Percentiles rank a stretch among this genome's conserved stretches.
Conservation (phyloP, 2,888 invertebrate genomes). For the Chrysodeixis includens region DNA sequence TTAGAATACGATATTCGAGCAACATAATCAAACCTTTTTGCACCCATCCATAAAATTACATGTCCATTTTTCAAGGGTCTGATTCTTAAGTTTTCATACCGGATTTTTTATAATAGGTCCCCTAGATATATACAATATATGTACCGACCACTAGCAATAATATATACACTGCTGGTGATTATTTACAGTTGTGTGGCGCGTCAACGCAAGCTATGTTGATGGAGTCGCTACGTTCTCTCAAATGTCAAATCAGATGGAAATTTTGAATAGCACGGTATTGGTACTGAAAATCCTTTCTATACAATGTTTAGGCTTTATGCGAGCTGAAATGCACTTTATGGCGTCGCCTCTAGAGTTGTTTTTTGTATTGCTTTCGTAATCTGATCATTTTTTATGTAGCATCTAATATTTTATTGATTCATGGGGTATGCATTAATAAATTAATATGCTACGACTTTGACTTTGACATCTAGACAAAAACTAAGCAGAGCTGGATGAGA, state of each 20-base stretch:
- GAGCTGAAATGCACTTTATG: too few species aligned
- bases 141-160: conserved; percentile 10
- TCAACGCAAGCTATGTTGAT: conserved; percentile 52
- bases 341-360: too few species aligned
- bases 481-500: too few species aligned
- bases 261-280: neutral
- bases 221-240: conserved; percentile 69
- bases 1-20: conserved; percentile 18
- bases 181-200: conserved; percentile 65
- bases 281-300: neutral
- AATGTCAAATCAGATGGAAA: neutral
- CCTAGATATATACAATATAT: neutral
- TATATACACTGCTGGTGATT: conserved; percentile 68
- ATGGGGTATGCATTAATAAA: too few species aligned
- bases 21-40: conserved; percentile 1
- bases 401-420: too few species aligned
- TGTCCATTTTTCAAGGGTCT: neutral
- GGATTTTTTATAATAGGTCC: neutral
- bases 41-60: neutral
- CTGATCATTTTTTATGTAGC: too few species aligned
- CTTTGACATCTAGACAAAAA: too few species aligned
- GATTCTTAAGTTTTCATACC: too few species aligned
- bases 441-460: too few species aligned
- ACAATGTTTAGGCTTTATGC: neutral
- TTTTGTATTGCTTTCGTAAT: too few species aligned